These are phyloP conservation scores for Aselliscus stoliczkanus DNA, from an alignment of 2,797 vertebrate species.

Conservation along the genomic window DNA sequence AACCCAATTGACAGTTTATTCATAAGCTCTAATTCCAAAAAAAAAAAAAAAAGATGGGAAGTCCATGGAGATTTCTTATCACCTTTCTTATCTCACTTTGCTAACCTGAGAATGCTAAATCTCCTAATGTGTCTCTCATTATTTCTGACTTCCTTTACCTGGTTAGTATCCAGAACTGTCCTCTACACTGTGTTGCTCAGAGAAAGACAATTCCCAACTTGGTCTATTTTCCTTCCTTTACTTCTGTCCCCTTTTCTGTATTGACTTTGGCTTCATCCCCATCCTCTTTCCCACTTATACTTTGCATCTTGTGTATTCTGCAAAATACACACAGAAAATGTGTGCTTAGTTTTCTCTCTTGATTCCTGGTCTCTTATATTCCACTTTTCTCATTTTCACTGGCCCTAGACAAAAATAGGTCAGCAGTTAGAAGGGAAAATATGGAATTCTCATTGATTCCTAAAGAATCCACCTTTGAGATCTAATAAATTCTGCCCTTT, in stretches of 20 bases:
- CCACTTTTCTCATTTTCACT: neutral
- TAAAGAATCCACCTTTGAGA: neutral
- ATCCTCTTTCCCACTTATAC: neutral
- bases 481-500: neutral
- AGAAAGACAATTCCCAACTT: neutral
- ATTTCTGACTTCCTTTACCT: neutral
- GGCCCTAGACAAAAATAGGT: neutral
- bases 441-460: neutral
- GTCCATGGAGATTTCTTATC: neutral
- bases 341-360: neutral
- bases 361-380: neutral
- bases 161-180: neutral
- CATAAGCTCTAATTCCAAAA: neutral
- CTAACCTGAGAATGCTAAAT: neutral
- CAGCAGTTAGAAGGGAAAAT: neutral
- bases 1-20: neutral
- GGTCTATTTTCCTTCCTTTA: neutral
- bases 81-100: neutral
- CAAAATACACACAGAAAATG: neutral
- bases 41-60: neutral
- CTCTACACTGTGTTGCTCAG: neutral
- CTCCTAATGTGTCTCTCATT: neutral
- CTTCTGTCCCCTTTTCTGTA: neutral
- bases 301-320: neutral
- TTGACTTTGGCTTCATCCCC: neutral